A percentile compares a stretch with the other conserved stretches of the same genome.
phyloP scores from a whole-genome alignment of 2,797 vertebrate species.

The Decapterus maruadsi region DNA sequence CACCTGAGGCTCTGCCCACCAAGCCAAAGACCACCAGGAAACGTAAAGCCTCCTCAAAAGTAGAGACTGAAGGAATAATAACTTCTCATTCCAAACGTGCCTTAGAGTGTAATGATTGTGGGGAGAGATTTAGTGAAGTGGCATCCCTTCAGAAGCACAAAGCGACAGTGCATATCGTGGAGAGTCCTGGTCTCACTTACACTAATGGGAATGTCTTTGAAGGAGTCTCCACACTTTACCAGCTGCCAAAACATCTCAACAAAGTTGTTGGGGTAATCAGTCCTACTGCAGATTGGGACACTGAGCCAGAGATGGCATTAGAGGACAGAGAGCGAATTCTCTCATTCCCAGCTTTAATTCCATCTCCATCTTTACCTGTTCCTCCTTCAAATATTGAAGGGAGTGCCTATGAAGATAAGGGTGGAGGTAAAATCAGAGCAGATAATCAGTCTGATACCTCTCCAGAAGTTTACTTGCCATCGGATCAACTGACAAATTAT shows the following conservation, averaged over 20 bases:
- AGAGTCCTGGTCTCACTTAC: conserved; percentile 78
- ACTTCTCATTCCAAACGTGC: conserved; percentile 77
- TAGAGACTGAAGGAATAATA: conserved; percentile 83
- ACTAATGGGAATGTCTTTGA: conserved; percentile 82
- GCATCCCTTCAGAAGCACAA: conserved; percentile 86
- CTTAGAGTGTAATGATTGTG: conserved; percentile 86
- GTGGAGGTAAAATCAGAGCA: conserved; percentile 24
- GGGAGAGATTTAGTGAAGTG: conserved; percentile 82
- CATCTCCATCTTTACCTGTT: conserved; percentile 82
- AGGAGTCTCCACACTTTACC: conserved; percentile 70
- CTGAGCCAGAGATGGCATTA: conserved; percentile 78
- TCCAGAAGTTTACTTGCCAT: conserved; percentile 23
- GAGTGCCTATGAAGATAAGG: conserved; percentile 49
- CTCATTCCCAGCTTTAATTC: conserved; percentile 85
- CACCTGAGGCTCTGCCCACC: conserved; percentile 34
- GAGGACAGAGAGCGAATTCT: conserved; percentile 78
- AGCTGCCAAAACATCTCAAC: conserved; percentile 63
- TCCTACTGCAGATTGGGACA: conserved; percentile 84
- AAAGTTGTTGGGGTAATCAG: conserved; percentile 60
- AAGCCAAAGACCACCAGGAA: conserved; percentile 83
- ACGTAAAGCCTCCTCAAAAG: conserved; percentile 78
- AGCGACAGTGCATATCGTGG: conserved; percentile 75
- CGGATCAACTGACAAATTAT: conserved; percentile 32
- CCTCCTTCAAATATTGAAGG: conserved; percentile 63
- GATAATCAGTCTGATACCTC: conserved; percentile 15